Percentiles rank a stretch among this genome's conserved stretches.
phyloP scores from a whole-genome alignment of 2,797 vertebrate species.

The Darevskia nairensis region DNA sequence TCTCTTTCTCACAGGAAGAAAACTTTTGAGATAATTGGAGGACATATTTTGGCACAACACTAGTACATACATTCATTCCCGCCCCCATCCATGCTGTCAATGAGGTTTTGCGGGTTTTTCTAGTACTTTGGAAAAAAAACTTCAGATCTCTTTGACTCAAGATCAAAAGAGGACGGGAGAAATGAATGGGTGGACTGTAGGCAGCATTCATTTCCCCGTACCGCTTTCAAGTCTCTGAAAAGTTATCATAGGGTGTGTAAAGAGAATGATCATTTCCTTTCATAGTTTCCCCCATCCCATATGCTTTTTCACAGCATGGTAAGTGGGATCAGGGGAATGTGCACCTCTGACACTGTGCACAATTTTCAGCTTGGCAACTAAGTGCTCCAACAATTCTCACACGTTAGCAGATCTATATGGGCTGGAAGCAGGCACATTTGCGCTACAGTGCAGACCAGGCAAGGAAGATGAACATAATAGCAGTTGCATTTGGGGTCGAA shows the following conservation, averaged over 20 bases:
- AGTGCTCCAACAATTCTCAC: conserved; percentile 22
- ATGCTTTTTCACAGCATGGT: background rate
- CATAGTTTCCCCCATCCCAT: background rate
- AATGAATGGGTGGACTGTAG: background rate
- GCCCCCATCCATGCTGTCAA: background rate
- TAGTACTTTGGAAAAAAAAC: background rate
- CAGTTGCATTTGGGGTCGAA: background rate
- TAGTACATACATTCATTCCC: background rate
- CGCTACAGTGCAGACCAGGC: background rate
- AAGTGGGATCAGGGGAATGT: conserved; percentile 1
- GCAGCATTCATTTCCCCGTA: background rate
- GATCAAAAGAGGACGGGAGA: background rate
- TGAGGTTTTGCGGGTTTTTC: background rate
- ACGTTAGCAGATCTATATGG: background rate
- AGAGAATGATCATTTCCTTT: conserved; percentile 2
- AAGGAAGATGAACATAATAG: background rate
- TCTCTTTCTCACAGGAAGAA: too few relatives aligned
- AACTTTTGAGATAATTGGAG: background rate
- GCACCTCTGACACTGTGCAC: background rate
- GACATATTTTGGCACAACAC: background rate
- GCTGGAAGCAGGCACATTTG: background rate
- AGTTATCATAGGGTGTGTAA: background rate
- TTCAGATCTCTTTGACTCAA: background rate
- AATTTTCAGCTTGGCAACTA: conserved; percentile 23
- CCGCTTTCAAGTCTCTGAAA: background rate